These are phyloP conservation scores for Henricia sp. DNA, from an alignment of 53 echinoderm and acorn worm genomes.

Conservation along the genomic window DNA sequence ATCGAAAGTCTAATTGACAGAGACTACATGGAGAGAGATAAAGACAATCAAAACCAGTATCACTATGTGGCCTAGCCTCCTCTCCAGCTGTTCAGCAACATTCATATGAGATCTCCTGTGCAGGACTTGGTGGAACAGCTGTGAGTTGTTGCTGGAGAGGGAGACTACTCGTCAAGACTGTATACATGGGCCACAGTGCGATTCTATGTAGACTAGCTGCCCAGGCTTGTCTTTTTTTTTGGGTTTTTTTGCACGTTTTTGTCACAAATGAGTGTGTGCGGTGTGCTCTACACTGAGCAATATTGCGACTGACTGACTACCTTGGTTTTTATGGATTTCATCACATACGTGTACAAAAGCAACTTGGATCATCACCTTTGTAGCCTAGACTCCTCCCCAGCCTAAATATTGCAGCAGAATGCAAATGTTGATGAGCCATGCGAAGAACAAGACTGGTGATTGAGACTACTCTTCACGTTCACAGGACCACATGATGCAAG, in stretches of 20 bases:
- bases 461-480: constrained; percentile 10
- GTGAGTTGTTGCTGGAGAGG: constrained; percentile 7
- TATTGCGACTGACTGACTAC: no score
- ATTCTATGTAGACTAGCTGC: constrained; percentile 30
- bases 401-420: constrained; percentile 4
- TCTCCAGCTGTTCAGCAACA: constrained; percentile 4
- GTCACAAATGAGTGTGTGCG: background rate
- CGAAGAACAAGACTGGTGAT: background rate
- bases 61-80: constrained; percentile 90
- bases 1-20: constrained; percentile 98
- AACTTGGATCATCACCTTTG: background rate
- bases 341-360: background rate
- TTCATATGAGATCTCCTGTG: constrained; percentile 32
- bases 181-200: background rate
- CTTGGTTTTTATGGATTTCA: background rate
- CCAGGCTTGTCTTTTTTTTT: background rate
- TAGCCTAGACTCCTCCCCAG: constrained; percentile 17
- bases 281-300: background rate
- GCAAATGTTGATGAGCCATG: background rate
- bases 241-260: background rate
- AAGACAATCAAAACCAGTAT: constrained; percentile 95
- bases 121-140: constrained; percentile 24
- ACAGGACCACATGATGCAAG: background rate
- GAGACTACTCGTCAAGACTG: background rate
- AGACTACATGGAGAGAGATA: constrained; percentile 99